Evolutionary conservation across 2,797 vertebrate genomes (phyloP).

Genomic region (Hozukius guyotensis): DNA sequence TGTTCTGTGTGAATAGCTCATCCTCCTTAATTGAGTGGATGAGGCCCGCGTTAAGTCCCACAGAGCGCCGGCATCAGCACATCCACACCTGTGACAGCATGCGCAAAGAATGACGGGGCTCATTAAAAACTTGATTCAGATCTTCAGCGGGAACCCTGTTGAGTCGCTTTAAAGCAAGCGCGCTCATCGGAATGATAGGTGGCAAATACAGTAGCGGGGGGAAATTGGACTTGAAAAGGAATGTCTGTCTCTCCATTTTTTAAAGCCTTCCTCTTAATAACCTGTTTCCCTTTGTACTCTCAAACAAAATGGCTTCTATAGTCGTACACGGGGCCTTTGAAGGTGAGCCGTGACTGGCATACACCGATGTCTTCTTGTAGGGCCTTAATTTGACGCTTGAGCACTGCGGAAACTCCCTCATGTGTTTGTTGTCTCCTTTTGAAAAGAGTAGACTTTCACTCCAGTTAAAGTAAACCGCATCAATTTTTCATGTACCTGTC

Average conservation of each 20-base stretch:
- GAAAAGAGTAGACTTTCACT: slow-evolving; percentile 65
- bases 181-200: slow-evolving; percentile 73
- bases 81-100: slow-evolving; percentile 78
- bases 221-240: slow-evolving; percentile 80
- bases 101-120: slow-evolving; percentile 67
- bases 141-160: slow-evolving; percentile 72
- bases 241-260: slow-evolving; percentile 71
- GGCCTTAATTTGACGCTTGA: slow-evolving; percentile 75
- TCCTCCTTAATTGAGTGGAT: slow-evolving; percentile 75
- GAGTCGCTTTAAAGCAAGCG: slow-evolving; percentile 72
- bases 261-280: slow-evolving; percentile 79
- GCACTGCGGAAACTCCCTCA: slow-evolving; percentile 49
- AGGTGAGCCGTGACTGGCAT: slow-evolving; percentile 72
- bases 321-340: slow-evolving; percentile 68
- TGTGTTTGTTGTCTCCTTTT: slow-evolving; percentile 57
- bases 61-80: slow-evolving; percentile 60
- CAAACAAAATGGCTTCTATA: slow-evolving; percentile 77
- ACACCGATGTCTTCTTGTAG: slow-evolving; percentile 61
- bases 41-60: slow-evolving; percentile 69
- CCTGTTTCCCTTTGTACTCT: slow-evolving; percentile 78
- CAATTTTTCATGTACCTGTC: slow-evolving; percentile 72
- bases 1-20: slow-evolving; percentile 56
- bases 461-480: slow-evolving; percentile 72
- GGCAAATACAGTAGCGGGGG: slow-evolving; percentile 78
- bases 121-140: slow-evolving; percentile 81